Conservation (phyloP, 2,113 vertebrate species). For the Eulemur rufifrons region DNA sequence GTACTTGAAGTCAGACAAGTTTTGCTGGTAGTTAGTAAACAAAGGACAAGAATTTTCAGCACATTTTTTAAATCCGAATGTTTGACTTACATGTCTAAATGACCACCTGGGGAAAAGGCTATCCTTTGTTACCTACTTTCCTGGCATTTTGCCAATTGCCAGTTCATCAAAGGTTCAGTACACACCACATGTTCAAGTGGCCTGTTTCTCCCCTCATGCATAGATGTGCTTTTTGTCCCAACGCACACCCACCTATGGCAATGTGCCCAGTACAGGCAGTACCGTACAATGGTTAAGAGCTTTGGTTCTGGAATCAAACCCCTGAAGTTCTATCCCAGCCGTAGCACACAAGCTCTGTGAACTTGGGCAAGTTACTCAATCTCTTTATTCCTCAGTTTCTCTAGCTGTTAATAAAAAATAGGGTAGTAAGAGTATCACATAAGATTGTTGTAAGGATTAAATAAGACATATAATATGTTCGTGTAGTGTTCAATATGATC, state of each 20-base stretch:
- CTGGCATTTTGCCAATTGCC: background rate
- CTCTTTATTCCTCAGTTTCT: background rate
- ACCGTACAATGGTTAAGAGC: background rate
- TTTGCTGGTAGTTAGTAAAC: constrained; percentile 64
- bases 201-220: background rate
- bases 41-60: constrained; percentile 39
- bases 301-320: background rate
- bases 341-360: background rate
- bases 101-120: background rate
- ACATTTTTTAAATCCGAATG: background rate
- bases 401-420: background rate
- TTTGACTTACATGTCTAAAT: constrained; percentile 8
- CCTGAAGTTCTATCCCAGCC: background rate
- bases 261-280: background rate
- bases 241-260: background rate
- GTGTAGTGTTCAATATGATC: background rate
- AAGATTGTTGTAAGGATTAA: background rate
- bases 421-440: background rate
- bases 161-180: constrained; percentile 27
- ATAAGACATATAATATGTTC: background rate
- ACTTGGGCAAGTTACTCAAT: background rate
- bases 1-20: constrained; percentile 56
- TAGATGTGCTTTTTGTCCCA: background rate
- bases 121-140: background rate
- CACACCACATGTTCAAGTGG: background rate